Percentiles rank a stretch among this genome's conserved stretches.
These are phyloP conservation scores for Hydroisotoma schaefferi DNA, from an alignment of 2,888 invertebrate species.

Conservation along the genomic window DNA sequence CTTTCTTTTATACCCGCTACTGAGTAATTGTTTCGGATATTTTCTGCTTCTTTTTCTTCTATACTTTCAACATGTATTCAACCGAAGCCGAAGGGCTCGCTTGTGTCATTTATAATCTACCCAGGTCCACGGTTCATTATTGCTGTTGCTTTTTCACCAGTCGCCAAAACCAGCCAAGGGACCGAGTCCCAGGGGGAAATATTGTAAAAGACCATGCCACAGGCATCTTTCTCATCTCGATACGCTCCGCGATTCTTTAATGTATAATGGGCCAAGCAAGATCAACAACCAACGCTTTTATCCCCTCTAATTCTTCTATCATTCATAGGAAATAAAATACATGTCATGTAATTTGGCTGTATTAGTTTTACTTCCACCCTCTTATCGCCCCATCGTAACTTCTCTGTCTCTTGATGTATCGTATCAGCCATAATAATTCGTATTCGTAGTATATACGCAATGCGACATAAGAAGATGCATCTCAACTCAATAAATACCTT, in stretches of 20 bases:
- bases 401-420: too few relatives aligned
- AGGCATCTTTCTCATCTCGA: conserved; percentile 11
- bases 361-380: conserved; percentile 17
- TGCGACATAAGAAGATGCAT: too few relatives aligned
- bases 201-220: conserved; percentile 9
- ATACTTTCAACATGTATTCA: conserved; percentile 39
- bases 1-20: too few relatives aligned
- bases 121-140: neutral
- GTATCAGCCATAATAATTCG: too few relatives aligned
- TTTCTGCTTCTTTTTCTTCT: conserved; percentile 32
- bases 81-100: neutral
- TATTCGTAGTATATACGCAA: too few relatives aligned
- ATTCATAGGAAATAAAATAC: conserved; percentile 20
- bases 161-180: neutral
- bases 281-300: conserved; percentile 1
- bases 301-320: conserved; percentile 13
- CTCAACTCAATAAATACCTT: too few relatives aligned
- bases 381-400: neutral
- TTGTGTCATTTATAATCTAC: conserved; percentile 2
- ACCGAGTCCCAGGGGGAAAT: conserved; percentile 6
- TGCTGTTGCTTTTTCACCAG: neutral
- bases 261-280: conserved; percentile 2
- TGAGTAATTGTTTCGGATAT: conserved; percentile 47
- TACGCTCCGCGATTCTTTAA: neutral
- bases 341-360: conserved; percentile 27